phyloP scores from a whole-genome alignment of 2,113 vertebrate species.

The Arothron firmamentum region DNA sequence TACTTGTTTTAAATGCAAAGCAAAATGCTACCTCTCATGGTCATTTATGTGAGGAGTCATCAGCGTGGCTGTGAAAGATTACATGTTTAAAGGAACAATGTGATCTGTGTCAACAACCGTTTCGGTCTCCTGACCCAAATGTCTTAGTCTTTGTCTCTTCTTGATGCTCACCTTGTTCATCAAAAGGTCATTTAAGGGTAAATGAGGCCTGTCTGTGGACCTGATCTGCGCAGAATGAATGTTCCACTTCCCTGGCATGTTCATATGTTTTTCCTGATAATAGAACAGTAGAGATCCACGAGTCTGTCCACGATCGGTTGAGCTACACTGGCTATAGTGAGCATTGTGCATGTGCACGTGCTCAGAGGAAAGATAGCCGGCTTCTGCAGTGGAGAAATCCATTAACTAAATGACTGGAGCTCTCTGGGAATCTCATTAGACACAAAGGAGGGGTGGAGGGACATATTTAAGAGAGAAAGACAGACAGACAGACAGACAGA shows the following conservation, averaged over 20 bases:
- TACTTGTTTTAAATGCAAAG: too few species aligned
- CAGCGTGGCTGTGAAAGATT: too few species aligned
- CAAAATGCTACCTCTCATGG: too few species aligned
- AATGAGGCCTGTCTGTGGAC: neutral
- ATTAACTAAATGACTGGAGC: conserved; percentile 58
- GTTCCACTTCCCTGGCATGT: neutral
- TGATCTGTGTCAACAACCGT: neutral
- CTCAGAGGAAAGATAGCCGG: conserved; percentile 14
- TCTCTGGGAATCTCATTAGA: conserved; percentile 56
- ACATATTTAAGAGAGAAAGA: neutral
- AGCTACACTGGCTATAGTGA: neutral
- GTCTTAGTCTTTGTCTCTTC: too few species aligned
- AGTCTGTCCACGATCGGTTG: neutral
- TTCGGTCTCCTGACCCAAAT: neutral
- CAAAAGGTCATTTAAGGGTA: neutral
- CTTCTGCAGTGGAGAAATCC: conserved; percentile 25
- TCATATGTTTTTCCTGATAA: too few species aligned
- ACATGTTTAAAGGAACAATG: neutral
- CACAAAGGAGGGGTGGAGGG: conserved; percentile 13
- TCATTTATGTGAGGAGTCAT: too few species aligned
- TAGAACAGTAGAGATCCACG: neutral
- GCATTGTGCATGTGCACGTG: neutral
- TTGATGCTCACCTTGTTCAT: neutral
- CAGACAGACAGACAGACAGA: neutral
- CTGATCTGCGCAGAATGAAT: too few species aligned